phyloP scores from a whole-genome alignment of 1,140 invertebrate genomes.

The Brachionus koreanus region DNA sequence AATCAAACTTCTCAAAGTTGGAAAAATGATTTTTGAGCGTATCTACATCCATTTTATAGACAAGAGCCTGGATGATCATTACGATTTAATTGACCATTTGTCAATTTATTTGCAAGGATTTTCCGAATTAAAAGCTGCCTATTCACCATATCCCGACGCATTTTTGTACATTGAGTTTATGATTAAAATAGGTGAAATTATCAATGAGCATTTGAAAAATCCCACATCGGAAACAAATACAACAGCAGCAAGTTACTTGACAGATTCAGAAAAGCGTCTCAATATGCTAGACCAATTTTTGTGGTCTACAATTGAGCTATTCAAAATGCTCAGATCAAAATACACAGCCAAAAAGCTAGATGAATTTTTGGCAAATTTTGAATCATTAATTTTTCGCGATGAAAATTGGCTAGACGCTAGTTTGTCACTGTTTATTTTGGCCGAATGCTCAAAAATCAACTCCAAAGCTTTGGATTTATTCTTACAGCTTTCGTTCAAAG shows the following conservation, averaged over 20 bases:
- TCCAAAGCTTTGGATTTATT: conserved; percentile 51
- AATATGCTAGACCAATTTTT: background rate
- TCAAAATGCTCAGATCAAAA: conserved; percentile 45
- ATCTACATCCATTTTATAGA: conserved; percentile 35
- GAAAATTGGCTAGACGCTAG: conserved; percentile 53
- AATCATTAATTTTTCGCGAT: background rate
- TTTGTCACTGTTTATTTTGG: conserved; percentile 52
- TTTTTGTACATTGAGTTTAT: conserved; percentile 54
- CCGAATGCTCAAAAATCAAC: conserved; percentile 54
- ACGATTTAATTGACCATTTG: conserved; percentile 7
- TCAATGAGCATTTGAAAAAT: conserved; percentile 47
- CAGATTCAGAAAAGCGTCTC: background rate
- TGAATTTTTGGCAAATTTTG: background rate
- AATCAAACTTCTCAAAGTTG: conserved; percentile 56
- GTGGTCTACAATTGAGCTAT: conserved; percentile 9
- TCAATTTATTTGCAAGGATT: conserved; percentile 30
- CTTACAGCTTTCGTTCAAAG: conserved; percentile 50
- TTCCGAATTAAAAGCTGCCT: conserved; percentile 46
- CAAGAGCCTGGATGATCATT: background rate
- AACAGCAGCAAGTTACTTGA: background rate
- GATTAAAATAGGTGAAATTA: conserved; percentile 54
- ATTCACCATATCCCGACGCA: conserved; percentile 57
- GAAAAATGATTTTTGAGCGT: conserved; percentile 32
- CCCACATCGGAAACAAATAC: conserved; percentile 46
- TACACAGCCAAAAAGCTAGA: background rate